Evolutionary conservation across 2,888 invertebrate genomes (phyloP), one percentile per base, ranked within the genome.

Genomic region (Spialia ferax): DNA sequence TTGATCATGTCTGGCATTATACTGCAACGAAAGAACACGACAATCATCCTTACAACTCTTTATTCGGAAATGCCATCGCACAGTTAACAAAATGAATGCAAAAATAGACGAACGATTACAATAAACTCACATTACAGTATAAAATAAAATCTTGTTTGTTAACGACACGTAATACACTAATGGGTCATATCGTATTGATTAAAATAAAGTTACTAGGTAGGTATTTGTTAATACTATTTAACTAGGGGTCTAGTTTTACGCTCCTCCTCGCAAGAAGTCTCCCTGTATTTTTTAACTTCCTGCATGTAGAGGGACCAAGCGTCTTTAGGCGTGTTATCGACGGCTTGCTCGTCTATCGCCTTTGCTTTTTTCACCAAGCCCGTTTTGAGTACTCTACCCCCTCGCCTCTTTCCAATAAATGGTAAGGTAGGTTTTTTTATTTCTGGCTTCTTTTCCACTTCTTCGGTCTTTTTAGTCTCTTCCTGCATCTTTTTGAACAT

Each of bases 241-340:
- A 98, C 98, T 71, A 99, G 95, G 8, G 98, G 98, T 77, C 98
- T 95, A 55, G 97, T 98, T 89, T 98, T 98, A 73, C 96, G 95
- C 83, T 98, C 98, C 78, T 98, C 98, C 86, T 98, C 98, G 87
- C 98, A 98, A 71, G 97, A 97, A 63, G 97, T 97, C 86, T 98
- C 98, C 82, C 98, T 96, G 85, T 98, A 99, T 82, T 97, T 97
- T 82, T 97, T 97, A 18, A 99, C 98, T 95, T 98, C 99, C 70
- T 97, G 97, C 96, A 98, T 96, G 84, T 99, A 99, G 26, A 98
- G 95, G 0, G 98, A 97, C 98, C 98, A 98, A 13, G 98, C 98
- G 88, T 98, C 98, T 82, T 97, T 97, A 0, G 96, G 96, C 20
- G 95, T 94, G 56, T 93, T 94, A 74, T 95, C 95, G 0, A 91